A percentile compares a stretch with the other conserved stretches of the same genome.
Conservation (phyloP, 2,113 vertebrate species). For the Melanocharis versteri region DNA sequence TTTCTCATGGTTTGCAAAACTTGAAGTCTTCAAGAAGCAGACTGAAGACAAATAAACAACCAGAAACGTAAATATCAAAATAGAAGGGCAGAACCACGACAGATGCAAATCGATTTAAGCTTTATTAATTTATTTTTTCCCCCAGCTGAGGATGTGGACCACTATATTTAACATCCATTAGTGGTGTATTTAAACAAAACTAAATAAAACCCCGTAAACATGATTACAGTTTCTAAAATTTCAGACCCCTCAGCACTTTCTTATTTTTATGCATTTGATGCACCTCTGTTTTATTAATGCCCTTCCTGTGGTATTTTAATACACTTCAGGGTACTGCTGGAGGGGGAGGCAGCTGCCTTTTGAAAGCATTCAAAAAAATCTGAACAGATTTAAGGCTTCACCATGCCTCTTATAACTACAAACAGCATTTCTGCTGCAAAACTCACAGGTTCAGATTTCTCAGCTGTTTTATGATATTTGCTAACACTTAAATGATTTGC, state of each 20-base stretch:
- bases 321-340: background rate
- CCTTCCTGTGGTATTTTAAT: conserved; percentile 29
- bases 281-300: conserved; percentile 23
- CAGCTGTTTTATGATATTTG: background rate
- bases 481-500: background rate
- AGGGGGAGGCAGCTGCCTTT: background rate
- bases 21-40: background rate
- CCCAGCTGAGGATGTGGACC: background rate
- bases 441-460: background rate
- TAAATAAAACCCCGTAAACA: conserved; percentile 18
- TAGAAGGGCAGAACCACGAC: background rate
- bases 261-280: conserved; percentile 5
- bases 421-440: background rate
- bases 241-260: conserved; percentile 35
- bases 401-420: background rate
- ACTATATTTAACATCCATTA: conserved; percentile 48
- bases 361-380: background rate
- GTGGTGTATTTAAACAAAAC: background rate
- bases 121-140: background rate
- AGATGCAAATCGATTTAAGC: background rate
- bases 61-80: background rate
- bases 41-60: background rate
- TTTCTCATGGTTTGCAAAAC: background rate
- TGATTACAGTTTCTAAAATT: conserved; percentile 19
- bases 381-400: background rate